These are phyloP conservation scores for Zaprionus capensis DNA, from an alignment of 1,140 invertebrate species.

Conservation along the genomic window DNA sequence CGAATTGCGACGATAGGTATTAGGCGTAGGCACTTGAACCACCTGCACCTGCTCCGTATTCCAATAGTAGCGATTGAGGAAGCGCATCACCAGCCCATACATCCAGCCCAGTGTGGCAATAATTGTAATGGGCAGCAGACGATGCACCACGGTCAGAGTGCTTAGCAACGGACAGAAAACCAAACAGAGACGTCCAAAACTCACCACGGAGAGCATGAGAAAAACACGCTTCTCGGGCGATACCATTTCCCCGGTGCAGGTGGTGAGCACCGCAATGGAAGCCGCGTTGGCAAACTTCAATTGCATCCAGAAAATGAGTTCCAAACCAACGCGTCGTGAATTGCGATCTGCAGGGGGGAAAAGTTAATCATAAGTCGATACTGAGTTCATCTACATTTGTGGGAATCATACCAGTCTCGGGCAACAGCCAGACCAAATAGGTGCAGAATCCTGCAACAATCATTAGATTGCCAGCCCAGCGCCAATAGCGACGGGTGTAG, in stretches of 20 bases:
- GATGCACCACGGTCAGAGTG: constrained; percentile 68
- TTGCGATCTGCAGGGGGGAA: constrained; percentile 43
- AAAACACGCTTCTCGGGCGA: constrained; percentile 63
- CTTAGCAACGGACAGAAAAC: constrained; percentile 64
- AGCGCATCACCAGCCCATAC: constrained; percentile 65
- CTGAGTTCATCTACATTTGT: not conserved
- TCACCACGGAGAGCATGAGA: constrained; percentile 71
- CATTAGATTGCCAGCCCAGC: constrained; percentile 76
- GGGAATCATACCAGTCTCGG: constrained; percentile 54
- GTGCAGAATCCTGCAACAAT: constrained; percentile 64
- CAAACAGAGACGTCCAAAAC: constrained; percentile 68
- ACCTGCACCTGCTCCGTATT: constrained; percentile 66
- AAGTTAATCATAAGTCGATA: not conserved
- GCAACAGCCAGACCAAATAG: constrained; percentile 72
- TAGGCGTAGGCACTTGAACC: constrained; percentile 67
- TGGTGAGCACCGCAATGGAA: constrained; percentile 73
- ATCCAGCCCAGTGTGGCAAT: constrained; percentile 67
- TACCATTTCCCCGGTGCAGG: constrained; percentile 78
- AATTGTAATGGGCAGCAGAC: constrained; percentile 68
- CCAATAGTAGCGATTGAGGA: constrained; percentile 75
- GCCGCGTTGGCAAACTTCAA: constrained; percentile 75
- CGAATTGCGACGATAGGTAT: constrained; percentile 72
- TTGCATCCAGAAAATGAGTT: constrained; percentile 73
- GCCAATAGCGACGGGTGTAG: constrained; percentile 76
- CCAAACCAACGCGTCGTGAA: constrained; percentile 62